A percentile compares a stretch with the other conserved stretches of the same genome.
Conservation (phyloP, 1,140 invertebrate species). For the Harpegnathos saltator region DNA sequence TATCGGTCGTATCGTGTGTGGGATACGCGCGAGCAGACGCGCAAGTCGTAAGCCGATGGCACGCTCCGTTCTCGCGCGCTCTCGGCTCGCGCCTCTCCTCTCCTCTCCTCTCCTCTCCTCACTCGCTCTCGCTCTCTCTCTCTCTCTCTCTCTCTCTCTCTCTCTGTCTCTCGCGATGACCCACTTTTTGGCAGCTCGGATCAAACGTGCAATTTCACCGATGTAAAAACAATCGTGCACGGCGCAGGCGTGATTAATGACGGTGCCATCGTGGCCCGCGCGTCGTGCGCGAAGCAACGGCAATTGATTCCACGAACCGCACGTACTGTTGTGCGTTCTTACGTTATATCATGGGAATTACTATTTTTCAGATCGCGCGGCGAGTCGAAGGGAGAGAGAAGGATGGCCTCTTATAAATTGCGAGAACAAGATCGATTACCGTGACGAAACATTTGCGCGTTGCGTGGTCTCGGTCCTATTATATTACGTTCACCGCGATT, state of each 20-base stretch:
- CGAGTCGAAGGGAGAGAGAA: neutral
- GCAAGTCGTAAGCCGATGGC: conserved; percentile 15
- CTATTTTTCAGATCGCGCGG: conserved; percentile 11
- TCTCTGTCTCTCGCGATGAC: conserved; percentile 22
- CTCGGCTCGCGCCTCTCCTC: neutral
- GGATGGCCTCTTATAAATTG: neutral
- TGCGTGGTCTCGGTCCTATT: neutral
- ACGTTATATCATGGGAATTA: conserved; percentile 36
- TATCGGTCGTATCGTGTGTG: conserved; percentile 13
- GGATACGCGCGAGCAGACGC: conserved; percentile 41
- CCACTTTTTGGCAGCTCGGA: conserved; percentile 62
- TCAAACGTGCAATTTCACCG: conserved; percentile 53
- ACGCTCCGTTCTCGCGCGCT: neutral
- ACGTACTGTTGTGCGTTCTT: conserved; percentile 25
- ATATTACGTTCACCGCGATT: neutral
- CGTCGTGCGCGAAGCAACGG: conserved; percentile 31
- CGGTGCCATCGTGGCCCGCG: conserved; percentile 30
- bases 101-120: neutral
- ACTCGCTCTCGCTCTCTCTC: neutral
- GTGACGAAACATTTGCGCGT: neutral
- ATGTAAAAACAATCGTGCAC: conserved; percentile 57
- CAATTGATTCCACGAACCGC: conserved; percentile 56
- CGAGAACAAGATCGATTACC: conserved; percentile 17
- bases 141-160: neutral
- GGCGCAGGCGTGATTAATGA: conserved; percentile 53